phyloP scores from a whole-genome alignment of 2,113 vertebrate species.

The Meles meles region DNA sequence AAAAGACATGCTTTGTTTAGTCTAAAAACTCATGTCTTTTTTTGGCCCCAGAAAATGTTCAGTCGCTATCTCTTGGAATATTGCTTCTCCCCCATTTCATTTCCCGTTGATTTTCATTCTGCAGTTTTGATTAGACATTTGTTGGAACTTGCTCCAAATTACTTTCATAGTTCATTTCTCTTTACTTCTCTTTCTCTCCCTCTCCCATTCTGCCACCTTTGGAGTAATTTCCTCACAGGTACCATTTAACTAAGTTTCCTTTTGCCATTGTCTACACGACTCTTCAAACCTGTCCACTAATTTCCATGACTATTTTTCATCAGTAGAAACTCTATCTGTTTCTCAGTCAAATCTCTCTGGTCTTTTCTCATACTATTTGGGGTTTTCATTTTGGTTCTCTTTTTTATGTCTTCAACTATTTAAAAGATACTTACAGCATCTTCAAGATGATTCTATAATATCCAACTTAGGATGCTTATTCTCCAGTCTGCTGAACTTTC shows the following conservation, averaged over 20 bases:
- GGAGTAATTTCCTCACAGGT: background rate
- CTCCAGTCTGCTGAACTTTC: background rate
- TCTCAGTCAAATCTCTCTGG: background rate
- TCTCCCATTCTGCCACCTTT: background rate
- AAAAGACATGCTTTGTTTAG: background rate
- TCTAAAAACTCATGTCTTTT: background rate
- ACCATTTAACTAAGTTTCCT: constrained; percentile 12
- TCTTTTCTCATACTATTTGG: background rate
- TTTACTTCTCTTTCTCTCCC: background rate
- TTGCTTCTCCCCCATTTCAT: background rate
- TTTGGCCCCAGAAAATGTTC: background rate
- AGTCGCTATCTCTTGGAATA: background rate
- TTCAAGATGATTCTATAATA: background rate
- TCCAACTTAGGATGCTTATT: background rate
- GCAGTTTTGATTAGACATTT: background rate
- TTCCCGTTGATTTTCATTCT: constrained; percentile 1
- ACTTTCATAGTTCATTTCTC: background rate
- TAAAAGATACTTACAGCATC: background rate
- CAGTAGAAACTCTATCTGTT: background rate
- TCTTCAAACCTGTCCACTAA: background rate
- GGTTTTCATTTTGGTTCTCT: background rate
- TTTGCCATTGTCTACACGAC: background rate
- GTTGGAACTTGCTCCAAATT: background rate
- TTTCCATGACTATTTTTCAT: constrained; percentile 8
- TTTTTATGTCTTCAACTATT: background rate